Evolutionary conservation across 2,797 vertebrate species (phyloP).

Genomic region (Cuniculus paca): DNA sequence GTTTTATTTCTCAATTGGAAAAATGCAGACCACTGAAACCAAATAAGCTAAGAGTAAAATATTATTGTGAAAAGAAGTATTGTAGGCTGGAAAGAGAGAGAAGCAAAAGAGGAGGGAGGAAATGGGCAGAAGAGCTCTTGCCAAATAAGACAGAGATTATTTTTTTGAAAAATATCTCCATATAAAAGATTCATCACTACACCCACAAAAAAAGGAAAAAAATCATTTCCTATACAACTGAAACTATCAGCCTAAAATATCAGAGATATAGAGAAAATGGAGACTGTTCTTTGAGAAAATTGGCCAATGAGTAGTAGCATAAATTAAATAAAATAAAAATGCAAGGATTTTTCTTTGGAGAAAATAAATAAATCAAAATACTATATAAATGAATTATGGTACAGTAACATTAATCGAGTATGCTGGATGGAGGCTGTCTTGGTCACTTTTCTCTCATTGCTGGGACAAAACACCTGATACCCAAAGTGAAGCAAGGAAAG

Average conservation of each 20-base stretch:
- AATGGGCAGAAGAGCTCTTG: conserved; percentile 17
- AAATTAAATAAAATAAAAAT: conserved; percentile 71
- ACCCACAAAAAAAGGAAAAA: conserved; percentile 10
- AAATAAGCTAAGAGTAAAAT: conserved; percentile 36
- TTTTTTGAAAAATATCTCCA: conserved; percentile 67
- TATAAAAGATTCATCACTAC: conserved; percentile 69
- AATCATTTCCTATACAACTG: conserved; percentile 76
- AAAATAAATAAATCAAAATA: conserved; percentile 36
- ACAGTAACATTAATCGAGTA: neutral
- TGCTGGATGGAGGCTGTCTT: neutral
- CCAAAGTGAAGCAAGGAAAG: no score
- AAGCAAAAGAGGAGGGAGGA: neutral
- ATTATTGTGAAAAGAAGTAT: conserved; percentile 36
- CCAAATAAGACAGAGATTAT: conserved; percentile 58
- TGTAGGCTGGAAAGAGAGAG: neutral
- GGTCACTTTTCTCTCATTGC: no score
- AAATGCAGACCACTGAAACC: conserved; percentile 36
- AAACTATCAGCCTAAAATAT: conserved; percentile 73
- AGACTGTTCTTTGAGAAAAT: conserved; percentile 60
- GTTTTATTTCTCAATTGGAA: conserved; percentile 51
- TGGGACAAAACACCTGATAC: no score
- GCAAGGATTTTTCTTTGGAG: conserved; percentile 27
- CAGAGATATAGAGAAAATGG: conserved; percentile 70
- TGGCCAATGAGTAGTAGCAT: conserved; percentile 41
- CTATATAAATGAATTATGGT: conserved; percentile 47